These are phyloP conservation scores for Cromileptes altivelis DNA, from an alignment of 2,113 vertebrate genomes.

Conservation along the genomic window DNA sequence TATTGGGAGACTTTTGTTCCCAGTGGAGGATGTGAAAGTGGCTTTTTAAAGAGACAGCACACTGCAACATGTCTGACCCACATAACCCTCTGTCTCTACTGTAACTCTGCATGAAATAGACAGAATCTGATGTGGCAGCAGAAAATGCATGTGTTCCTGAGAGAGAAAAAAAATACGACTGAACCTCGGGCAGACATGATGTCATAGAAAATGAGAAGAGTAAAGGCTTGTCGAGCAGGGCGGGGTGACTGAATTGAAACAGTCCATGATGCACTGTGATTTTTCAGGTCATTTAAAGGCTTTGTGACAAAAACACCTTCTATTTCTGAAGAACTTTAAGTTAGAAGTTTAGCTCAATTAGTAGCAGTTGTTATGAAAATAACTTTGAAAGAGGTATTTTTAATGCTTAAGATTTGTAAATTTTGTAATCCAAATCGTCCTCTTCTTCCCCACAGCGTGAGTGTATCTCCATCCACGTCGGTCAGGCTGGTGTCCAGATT, in stretches of 20 bases:
- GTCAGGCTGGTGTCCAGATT: slow-evolving; percentile 84
- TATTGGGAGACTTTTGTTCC: too few relatives aligned
- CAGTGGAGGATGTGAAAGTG: slow-evolving; percentile 23
- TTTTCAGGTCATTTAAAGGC: background rate
- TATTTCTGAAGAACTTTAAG: background rate
- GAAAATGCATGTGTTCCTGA: background rate
- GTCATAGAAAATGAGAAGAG: background rate
- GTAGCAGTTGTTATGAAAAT: too few relatives aligned
- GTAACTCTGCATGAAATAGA: slow-evolving; percentile 45
- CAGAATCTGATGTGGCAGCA: slow-evolving; percentile 33
- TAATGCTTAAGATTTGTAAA: too few relatives aligned
- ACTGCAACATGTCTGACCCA: slow-evolving; percentile 65
- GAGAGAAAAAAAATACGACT: background rate
- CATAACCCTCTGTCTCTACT: slow-evolving; percentile 49
- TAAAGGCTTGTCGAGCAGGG: background rate
- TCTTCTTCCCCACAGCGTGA: slow-evolving; percentile 70
- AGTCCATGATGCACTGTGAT: background rate
- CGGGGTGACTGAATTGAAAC: too few relatives aligned
- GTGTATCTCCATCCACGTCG: slow-evolving; percentile 83
- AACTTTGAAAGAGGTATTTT: too few relatives aligned
- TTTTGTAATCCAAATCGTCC: too few relatives aligned
- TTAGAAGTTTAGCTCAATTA: background rate
- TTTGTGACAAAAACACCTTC: background rate
- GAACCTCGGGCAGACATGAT: background rate
- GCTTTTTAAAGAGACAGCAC: slow-evolving; percentile 37